A percentile compares a stretch with the other conserved stretches of the same genome.
Evolutionary conservation across 2,113 vertebrate species (phyloP).

Genomic region (Callopanchax toddi): DNA sequence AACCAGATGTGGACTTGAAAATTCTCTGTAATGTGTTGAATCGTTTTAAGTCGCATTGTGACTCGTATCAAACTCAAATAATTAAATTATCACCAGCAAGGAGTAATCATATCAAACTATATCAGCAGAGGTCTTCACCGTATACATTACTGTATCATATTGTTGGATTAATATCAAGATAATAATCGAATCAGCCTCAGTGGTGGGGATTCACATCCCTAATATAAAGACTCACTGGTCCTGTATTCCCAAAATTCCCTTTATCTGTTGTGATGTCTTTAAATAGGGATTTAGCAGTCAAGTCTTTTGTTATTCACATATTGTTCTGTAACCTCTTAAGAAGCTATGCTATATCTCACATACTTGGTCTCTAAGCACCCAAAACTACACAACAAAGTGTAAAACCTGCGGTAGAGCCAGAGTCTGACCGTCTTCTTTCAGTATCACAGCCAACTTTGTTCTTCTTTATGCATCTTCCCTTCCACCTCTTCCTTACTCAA

Average conservation of each 20-base stretch:
- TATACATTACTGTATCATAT: too few species aligned
- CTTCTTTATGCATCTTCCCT: slow-evolving; percentile 29
- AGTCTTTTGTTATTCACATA: slow-evolving; percentile 50
- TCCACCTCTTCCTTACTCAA: slow-evolving; percentile 34
- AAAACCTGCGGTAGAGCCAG: slow-evolving; percentile 35
- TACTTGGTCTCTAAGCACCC: slow-evolving; percentile 46
- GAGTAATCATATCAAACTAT: too few species aligned
- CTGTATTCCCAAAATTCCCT: neutral
- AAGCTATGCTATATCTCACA: slow-evolving; percentile 42
- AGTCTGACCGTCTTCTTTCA: slow-evolving; percentile 55
- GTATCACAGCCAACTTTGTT: slow-evolving; percentile 57
- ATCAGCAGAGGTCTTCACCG: too few species aligned
- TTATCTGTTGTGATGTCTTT: slow-evolving; percentile 1
- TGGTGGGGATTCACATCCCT: too few species aligned
- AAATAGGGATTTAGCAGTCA: slow-evolving; percentile 62
- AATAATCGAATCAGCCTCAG: too few species aligned
- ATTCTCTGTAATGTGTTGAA: too few species aligned
- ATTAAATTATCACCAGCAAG: too few species aligned
- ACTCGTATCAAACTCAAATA: too few species aligned
- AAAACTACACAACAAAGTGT: slow-evolving; percentile 50
- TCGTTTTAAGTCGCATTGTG: too few species aligned
- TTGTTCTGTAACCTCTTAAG: slow-evolving; percentile 60
- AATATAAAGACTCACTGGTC: neutral
- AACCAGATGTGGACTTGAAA: too few species aligned
- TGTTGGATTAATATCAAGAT: too few species aligned